Conservation (phyloP, 2,888 invertebrate species). For the Norana najaformis region DNA sequence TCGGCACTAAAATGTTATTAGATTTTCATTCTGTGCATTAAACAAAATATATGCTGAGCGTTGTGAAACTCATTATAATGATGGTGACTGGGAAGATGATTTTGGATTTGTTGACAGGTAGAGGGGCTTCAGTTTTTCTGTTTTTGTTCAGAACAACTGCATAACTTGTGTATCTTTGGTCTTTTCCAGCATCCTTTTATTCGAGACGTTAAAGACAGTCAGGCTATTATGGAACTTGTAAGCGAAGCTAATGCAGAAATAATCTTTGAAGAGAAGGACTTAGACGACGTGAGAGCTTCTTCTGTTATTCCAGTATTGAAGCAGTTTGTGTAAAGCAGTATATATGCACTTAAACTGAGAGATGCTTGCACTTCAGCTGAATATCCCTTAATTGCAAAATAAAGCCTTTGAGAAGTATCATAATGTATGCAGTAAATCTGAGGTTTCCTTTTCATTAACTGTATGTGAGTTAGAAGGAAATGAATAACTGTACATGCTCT, state of each 20-base stretch:
- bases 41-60: no score
- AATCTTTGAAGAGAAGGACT: conserved; percentile 79
- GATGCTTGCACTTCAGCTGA: not conserved
- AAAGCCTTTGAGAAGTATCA: not conserved
- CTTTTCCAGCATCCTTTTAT: conserved; percentile 31
- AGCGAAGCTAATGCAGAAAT: conserved; percentile 96
- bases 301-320: not conserved
- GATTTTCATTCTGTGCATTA: not conserved
- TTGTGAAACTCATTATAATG: not conserved
- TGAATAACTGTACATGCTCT: no score
- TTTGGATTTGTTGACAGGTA: not conserved
- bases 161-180: not conserved
- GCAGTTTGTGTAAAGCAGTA: not conserved
- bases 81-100: not conserved
- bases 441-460: not conserved
- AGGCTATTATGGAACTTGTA: conserved; percentile 82
- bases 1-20: not conserved
- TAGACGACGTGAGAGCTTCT: conserved; percentile 59
- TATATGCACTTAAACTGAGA: no score
- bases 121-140: not conserved
- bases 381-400: not conserved
- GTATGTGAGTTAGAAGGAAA: not conserved
- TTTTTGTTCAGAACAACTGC: not conserved
- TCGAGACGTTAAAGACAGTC: conserved; percentile 64
- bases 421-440: not conserved